A percentile compares a stretch with the other conserved stretches of the same genome.
These are phyloP conservation scores for Drosophila demipolita DNA, from an alignment of 2,888 invertebrate genomes.

Conservation along the genomic window DNA sequence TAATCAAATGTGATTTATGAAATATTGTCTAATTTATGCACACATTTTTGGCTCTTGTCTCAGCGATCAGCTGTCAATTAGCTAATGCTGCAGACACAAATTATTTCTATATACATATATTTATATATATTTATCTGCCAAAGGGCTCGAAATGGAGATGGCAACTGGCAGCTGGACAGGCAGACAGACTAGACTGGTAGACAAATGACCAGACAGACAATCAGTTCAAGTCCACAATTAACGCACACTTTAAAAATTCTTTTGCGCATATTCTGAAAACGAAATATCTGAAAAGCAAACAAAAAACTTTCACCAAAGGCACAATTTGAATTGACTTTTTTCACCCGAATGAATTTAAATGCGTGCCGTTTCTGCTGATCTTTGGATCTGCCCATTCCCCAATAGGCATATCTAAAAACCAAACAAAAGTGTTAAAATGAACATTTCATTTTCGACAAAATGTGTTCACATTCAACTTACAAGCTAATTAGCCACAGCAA, in stretches of 20 bases:
- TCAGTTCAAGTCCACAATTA: constrained; percentile 32
- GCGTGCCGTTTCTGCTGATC: constrained; percentile 57
- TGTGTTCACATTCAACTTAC: constrained; percentile 72
- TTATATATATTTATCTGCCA: constrained; percentile 10
- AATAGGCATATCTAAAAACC: not conserved
- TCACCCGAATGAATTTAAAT: constrained; percentile 61
- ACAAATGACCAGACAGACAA: not conserved
- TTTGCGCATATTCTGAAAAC: constrained; percentile 20
- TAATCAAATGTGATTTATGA: constrained; percentile 69
- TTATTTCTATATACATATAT: constrained; percentile 11
- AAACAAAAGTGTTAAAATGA: constrained; percentile 78
- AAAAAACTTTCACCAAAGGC: constrained; percentile 68
- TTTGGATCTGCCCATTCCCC: constrained; percentile 20
- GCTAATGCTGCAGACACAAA: constrained; percentile 65
- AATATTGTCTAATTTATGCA: constrained; percentile 71
- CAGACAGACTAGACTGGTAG: not conserved
- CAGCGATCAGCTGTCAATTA: constrained; percentile 49
- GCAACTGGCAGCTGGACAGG: constrained; percentile 9
- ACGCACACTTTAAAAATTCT: constrained; percentile 40
- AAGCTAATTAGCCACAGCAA: constrained; percentile 76
- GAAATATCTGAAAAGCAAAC: constrained; percentile 22
- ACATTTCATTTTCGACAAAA: constrained; percentile 65
- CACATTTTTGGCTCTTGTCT: not conserved
- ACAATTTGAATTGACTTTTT: constrained; percentile 66
- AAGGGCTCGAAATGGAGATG: constrained; percentile 18